Conservation (phyloP, 2,113 vertebrate genomes). For the Laticauda colubrina region DNA sequence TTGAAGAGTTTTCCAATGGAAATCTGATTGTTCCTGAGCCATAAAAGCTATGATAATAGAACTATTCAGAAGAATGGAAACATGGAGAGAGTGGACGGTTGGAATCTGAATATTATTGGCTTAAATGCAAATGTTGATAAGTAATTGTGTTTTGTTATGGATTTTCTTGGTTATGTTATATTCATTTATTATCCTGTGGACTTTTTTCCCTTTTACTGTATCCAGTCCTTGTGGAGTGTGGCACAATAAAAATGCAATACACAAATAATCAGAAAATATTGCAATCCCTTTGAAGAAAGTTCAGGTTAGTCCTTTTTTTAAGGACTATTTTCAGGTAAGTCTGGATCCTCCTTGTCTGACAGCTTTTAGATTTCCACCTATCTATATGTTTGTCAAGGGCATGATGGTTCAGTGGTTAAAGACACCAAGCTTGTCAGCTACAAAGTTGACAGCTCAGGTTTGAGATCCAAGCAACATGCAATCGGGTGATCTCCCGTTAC, state of each 20-base stretch:
- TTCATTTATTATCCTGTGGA: background rate
- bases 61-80: background rate
- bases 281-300: background rate
- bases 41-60: background rate
- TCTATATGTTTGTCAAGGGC: background rate
- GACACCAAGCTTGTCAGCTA: background rate
- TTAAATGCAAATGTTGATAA: background rate
- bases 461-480: background rate
- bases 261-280: background rate
- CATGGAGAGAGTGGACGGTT: background rate
- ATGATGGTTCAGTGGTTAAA: background rate
- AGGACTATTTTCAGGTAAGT: background rate
- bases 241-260: background rate
- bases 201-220: background rate
- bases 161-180: background rate
- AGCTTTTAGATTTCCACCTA: background rate
- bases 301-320: background rate
- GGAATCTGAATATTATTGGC: background rate
- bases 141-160: background rate
- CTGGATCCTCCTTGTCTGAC: background rate
- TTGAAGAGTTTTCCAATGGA: background rate
- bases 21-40: background rate
- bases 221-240: background rate
- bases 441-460: background rate
- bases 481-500: background rate